A percentile compares a stretch with the other conserved stretches of the same genome.
Evolutionary conservation across 1,140 invertebrate genomes (phyloP).

Genomic region (Octopus sinensis): DNA sequence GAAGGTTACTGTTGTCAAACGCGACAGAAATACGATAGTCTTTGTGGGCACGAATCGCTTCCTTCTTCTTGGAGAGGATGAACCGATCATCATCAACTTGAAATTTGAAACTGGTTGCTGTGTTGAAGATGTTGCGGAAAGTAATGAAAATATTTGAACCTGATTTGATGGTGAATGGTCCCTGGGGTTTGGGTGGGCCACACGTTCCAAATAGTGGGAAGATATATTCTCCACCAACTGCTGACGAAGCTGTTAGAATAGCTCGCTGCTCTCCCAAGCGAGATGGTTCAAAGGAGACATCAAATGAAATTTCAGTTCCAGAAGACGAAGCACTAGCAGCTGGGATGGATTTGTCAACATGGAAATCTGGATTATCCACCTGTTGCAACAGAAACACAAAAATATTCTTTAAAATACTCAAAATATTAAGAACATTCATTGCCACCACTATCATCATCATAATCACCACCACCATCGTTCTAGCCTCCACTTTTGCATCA

Average conservation of each 20-base stretch:
- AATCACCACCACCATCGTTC: no score
- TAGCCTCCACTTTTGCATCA: no score
- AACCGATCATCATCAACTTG: conserved; percentile 58
- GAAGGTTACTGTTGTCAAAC: conserved; percentile 54
- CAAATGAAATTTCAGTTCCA: conserved; percentile 53
- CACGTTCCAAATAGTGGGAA: conserved; percentile 56
- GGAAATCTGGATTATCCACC: conserved; percentile 56
- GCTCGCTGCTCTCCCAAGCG: conserved; percentile 51
- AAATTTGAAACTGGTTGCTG: conserved; percentile 52
- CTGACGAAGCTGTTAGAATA: conserved; percentile 46
- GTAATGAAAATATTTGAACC: conserved; percentile 50
- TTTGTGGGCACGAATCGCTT: conserved; percentile 52
- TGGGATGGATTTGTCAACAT: conserved; percentile 54
- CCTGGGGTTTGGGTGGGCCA: conserved; percentile 56
- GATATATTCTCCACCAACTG: conserved; percentile 53
- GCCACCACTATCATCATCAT: no score
- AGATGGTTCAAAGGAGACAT: conserved; percentile 57
- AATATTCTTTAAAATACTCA: no score
- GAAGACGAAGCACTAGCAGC: conserved; percentile 52
- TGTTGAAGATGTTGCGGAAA: conserved; percentile 56
- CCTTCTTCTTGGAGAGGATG: conserved; percentile 52
- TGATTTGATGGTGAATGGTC: conserved; percentile 54
- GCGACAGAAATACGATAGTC: conserved; percentile 55
- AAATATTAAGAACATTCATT: no score
- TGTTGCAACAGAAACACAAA: conserved; percentile 19